Conservation (phyloP, 2,888 invertebrate species). For the Ommatoiulus sabulosus region DNA sequence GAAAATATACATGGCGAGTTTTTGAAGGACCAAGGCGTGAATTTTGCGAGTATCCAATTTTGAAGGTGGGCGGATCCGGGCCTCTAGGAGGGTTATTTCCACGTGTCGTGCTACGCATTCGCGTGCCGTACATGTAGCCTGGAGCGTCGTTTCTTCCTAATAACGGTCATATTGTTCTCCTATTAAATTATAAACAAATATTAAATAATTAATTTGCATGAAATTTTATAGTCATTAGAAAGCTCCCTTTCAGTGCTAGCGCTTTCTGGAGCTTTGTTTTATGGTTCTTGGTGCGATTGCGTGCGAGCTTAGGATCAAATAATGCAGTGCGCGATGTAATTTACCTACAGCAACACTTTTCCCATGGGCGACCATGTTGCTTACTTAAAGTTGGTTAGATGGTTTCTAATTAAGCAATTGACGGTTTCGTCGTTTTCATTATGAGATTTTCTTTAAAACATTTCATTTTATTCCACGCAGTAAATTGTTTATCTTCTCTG, state of each 20-base stretch:
- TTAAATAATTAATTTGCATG: slow-evolving; percentile 29
- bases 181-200: slow-evolving; percentile 35
- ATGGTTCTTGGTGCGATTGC: neutral
- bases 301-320: neutral
- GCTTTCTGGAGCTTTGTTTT: neutral
- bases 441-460: neutral
- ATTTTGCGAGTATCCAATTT: neutral
- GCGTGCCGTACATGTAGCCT: neutral
- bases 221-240: slow-evolving; percentile 36
- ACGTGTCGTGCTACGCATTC: neutral
- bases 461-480: neutral
- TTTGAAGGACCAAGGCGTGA: neutral
- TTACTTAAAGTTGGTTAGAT: neutral
- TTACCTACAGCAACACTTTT: neutral
- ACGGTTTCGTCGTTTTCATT: neutral
- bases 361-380: neutral
- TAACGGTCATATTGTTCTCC: neutral
- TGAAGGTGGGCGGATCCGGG: neutral
- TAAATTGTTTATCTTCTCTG: neutral
- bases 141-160: neutral
- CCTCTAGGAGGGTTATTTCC: neutral
- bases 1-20: neutral
- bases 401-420: slow-evolving; percentile 24
- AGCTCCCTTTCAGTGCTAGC: neutral
- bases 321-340: neutral